Base-by-base conservation (phyloP, 2,113 vertebrate genomes). In the Ochotona curzoniae region DNA sequence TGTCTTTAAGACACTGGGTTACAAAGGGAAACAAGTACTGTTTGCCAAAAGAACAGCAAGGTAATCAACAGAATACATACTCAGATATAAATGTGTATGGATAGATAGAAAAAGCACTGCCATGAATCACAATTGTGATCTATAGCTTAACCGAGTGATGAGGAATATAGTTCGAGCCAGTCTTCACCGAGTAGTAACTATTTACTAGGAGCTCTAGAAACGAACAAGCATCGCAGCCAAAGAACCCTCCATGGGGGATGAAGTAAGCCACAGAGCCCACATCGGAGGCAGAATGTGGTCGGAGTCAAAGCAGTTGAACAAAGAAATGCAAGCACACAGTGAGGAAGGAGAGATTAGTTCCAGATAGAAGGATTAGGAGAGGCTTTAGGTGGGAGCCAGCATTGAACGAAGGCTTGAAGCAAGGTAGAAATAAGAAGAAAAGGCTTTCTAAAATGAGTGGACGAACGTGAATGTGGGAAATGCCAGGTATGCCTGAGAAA, bases 291-390 rank as follows among this genome's bases (percentile, higher is more conserved):
- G 61, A 69, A 61, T 30, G 63, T 13, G 73, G 54, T 89, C 44
- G 81, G 80, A 92, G 47, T 63, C 63, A 15, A 93, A 84, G 83
- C 47, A 69, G 44, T 13, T 38, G 73, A 73, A 93, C 66, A 93
- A 94, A 96, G 93, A 91, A 73, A 89, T 0, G 3, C n/a, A 61
- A 78, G 35, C 69, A 64, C 9, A 1, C 60, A 54, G 21, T 64
- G 90, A 95, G 87, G 94, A 91, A 97, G 91, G 78, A 69, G 91
- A 93, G 96, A 94, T 96, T 96, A 95, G 96, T 96, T 97, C 96
- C 95, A 94, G 89, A 95, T 95, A 96, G 93, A 44, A 91, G 96
- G 96, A 95, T 96, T 96, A 96, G 69, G 44, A 32, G 84, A 76
- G 81, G 89, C 81, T 93, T 91, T 87, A 87, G 71, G 83, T 83